A percentile compares a stretch with the other conserved stretches of the same genome.
These are phyloP conservation scores for Clistopyga incitator DNA, from an alignment of 2,888 invertebrate genomes.

Conservation along the genomic window DNA sequence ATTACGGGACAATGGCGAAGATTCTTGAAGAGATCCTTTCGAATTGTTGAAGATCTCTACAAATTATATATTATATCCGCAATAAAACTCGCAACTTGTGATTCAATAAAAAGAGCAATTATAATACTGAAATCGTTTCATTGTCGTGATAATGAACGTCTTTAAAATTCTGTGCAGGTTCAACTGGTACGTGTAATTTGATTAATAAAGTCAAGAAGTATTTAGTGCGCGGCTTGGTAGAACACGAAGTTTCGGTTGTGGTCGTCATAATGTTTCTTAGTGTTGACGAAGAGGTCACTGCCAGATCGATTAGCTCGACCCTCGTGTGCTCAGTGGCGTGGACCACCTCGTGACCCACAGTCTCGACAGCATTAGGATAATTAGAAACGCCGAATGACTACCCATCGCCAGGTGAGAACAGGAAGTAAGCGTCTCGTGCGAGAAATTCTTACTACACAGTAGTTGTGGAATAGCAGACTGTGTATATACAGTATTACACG, in stretches of 20 bases:
- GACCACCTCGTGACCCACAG: conserved; percentile 38
- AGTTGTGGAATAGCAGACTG: conserved; percentile 15
- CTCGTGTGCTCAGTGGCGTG: not conserved
- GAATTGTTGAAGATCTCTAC: conserved; percentile 14
- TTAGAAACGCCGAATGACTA: conserved; percentile 54
- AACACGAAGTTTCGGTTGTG: not conserved
- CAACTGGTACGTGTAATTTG: not conserved
- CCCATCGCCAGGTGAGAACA: conserved; percentile 54
- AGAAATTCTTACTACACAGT: conserved; percentile 35
- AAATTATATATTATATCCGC: conserved; percentile 11
- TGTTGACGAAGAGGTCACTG: conserved; percentile 12
- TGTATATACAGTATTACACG: conserved; percentile 6
- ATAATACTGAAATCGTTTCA: not conserved
- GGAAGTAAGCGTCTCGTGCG: conserved; percentile 47
- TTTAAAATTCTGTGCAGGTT: not conserved
- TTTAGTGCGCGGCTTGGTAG: not conserved
- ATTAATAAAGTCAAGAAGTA: not conserved
- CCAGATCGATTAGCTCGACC: conserved; percentile 2
- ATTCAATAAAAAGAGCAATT: conserved; percentile 40
- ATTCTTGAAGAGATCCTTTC: conserved; percentile 17
- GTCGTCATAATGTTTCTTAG: conserved; percentile 6
- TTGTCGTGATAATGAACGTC: not conserved
- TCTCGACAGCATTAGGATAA: conserved; percentile 34
- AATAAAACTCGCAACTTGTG: conserved; percentile 30
- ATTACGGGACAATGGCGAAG: conserved; percentile 48